These are phyloP conservation scores for Amphipoea lucens DNA, from an alignment of 2,888 invertebrate species.

Conservation along the genomic window DNA sequence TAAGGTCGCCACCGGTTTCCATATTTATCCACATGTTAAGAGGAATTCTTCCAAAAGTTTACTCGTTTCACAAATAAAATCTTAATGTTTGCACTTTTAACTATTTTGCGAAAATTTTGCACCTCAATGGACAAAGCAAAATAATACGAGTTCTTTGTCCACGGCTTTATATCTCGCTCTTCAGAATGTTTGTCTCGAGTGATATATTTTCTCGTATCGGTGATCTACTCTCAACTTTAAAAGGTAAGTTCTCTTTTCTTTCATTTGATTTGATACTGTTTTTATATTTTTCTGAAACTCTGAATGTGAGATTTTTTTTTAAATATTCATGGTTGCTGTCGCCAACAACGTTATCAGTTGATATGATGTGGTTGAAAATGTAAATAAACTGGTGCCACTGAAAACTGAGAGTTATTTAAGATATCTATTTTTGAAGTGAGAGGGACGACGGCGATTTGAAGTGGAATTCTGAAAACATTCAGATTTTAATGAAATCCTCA, in stretches of 20 bases:
- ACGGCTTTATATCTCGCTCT: conserved; percentile 78
- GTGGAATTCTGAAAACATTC: neutral
- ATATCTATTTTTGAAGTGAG: conserved; percentile 37
- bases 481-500: neutral
- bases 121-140: conserved; percentile 79
- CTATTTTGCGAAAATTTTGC: conserved; percentile 74
- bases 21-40: conserved; percentile 27
- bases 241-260: conserved; percentile 84
- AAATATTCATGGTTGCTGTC: conserved; percentile 29
- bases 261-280: conserved; percentile 63
- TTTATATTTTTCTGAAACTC: conserved; percentile 54
- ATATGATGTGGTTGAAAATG: conserved; percentile 40
- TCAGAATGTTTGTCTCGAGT: conserved; percentile 82
- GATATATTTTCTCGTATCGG: conserved; percentile 75
- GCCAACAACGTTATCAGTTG: conserved; percentile 27
- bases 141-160: conserved; percentile 81
- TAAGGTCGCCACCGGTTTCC: conserved; percentile 49
- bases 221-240: conserved; percentile 69
- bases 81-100: conserved; percentile 73
- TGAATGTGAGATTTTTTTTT: conserved; percentile 52
- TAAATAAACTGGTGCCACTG: conserved; percentile 43
- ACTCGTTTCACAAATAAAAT: conserved; percentile 51
- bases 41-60: conserved; percentile 60
- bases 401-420: conserved; percentile 40
- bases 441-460: conserved; percentile 44